phyloP scores from a whole-genome alignment of 2,797 vertebrate genomes.

The Chaenodraco wilsoni region DNA sequence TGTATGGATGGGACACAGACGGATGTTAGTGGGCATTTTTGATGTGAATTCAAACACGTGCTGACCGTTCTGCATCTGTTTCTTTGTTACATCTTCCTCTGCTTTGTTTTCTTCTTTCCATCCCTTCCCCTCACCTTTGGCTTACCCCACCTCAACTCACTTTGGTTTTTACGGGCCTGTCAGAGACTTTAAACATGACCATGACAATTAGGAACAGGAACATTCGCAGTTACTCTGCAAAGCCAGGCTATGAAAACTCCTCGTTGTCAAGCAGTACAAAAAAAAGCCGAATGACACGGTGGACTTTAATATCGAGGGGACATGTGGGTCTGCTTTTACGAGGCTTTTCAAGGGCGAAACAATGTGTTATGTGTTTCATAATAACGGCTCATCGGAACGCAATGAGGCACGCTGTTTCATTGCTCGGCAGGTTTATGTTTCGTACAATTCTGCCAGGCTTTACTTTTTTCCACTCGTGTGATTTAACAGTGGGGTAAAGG shows the following conservation, averaged over 20 bases:
- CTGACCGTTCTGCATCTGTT: slow-evolving; percentile 34
- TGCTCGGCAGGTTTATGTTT: slow-evolving; percentile 51
- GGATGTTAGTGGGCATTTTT: not conserved
- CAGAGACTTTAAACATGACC: slow-evolving; percentile 46
- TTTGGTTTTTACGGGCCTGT: slow-evolving; percentile 48
- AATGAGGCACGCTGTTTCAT: slow-evolving; percentile 51
- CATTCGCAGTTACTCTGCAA: slow-evolving; percentile 39
- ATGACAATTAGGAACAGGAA: slow-evolving; percentile 44
- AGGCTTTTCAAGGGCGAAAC: slow-evolving; percentile 47
- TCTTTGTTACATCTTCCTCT: slow-evolving; percentile 18
- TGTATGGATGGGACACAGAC: not conserved
- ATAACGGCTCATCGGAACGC: slow-evolving; percentile 49
- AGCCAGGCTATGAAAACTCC: slow-evolving; percentile 51
- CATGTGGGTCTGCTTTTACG: slow-evolving; percentile 33
- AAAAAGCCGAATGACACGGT: slow-evolving; percentile 36
- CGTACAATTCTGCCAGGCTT: slow-evolving; percentile 35
- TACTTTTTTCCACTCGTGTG: slow-evolving; percentile 19
- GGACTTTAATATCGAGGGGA: slow-evolving; percentile 36
- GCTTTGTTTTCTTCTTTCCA: slow-evolving; percentile 16
- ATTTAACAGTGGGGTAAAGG: slow-evolving; percentile 49
- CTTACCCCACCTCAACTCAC: slow-evolving; percentile 36
- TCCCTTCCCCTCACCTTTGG: slow-evolving; percentile 47
- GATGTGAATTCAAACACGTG: not conserved
- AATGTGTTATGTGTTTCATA: slow-evolving; percentile 59
- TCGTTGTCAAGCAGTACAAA: slow-evolving; percentile 3